Base-by-base conservation (phyloP, 2,888 invertebrate species). In the Drosophila tripunctata region DNA sequence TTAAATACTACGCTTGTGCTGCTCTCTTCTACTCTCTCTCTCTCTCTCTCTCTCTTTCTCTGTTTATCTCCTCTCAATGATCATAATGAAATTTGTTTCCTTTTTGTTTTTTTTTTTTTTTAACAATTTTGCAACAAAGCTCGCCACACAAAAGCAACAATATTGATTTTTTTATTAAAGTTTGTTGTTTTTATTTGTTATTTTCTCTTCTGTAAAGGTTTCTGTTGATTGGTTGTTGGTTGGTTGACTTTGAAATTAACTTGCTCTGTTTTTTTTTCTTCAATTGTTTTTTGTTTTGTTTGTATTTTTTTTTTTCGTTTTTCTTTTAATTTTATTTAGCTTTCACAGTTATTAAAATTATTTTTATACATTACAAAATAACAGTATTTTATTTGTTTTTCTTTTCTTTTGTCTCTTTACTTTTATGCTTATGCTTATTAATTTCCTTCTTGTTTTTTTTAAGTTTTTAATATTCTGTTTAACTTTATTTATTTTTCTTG, bases 311-410 rank as follows among this genome's bases (percentile, higher is more conserved):
- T n/a, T n/a, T n/a, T n/a, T n/a, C n/a, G n/a, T n/a, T n/a, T n/a
- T 86, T 21, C 4, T 21, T 27, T 27, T 86, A 89, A 88, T 90
- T 90, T 89, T 90, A 89, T 90, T 90, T 89, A 90, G 90, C 90
- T 90, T 90, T 90, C 90, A 90, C 91, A 90, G 90, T 90, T 90
- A 90, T 90, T 90, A 90, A 90, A 90, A 90, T 90, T 90, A 89
- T 89, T 90, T 80, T 90, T 90, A 89, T 90, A 91, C 90, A 91
- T 88, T 91, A 90, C 89, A 90, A 90, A 90, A 91, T 90, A 91
- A 91, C 90, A 90, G 90, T 88, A 82, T 83, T 87, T 88, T 75
- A 76, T 84, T 84, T 88, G 80, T 83, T 87, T 88, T 75, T 75
- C 81, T 84, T 67, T 60, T 27, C 27, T 76, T 74, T 82, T 88